phyloP scores from a whole-genome alignment of 2,797 vertebrate species.

The Hemitrygon akajei region DNA sequence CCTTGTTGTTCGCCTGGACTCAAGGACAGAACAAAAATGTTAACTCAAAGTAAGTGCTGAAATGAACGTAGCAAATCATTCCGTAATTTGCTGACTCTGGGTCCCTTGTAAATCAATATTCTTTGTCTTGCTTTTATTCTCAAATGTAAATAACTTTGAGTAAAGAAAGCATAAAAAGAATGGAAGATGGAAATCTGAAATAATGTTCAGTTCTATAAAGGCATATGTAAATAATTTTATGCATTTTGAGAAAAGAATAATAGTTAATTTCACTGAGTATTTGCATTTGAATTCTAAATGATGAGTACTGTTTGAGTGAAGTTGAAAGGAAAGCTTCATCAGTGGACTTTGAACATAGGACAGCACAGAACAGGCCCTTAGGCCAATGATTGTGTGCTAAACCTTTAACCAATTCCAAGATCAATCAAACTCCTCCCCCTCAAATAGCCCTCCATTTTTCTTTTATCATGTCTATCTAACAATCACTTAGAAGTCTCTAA shows the following conservation, averaged over 20 bases:
- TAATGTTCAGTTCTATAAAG: not conserved
- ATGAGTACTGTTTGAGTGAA: not conserved
- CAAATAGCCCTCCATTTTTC: too few relatives aligned
- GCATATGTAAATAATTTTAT: not conserved
- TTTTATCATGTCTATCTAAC: too few relatives aligned
- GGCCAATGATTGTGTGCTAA: too few relatives aligned
- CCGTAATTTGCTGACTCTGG: too few relatives aligned
- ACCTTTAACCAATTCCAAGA: too few relatives aligned
- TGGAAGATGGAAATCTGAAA: not conserved
- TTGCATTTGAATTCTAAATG: not conserved
- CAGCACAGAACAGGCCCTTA: too few relatives aligned
- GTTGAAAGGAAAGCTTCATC: not conserved
- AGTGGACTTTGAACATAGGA: too few relatives aligned
- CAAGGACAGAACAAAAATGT: not conserved
- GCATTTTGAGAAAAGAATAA: not conserved
- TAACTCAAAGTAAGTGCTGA: not conserved
- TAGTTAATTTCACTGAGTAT: not conserved
- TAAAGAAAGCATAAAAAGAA: not conserved
- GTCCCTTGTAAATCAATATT: not conserved
- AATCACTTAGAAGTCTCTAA: too few relatives aligned
- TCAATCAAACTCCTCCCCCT: too few relatives aligned
- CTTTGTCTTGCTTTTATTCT: not conserved
- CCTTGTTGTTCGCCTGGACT: not conserved
- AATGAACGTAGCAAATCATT: not conserved
- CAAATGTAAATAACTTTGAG: not conserved